Evolutionary conservation across 2,113 vertebrate genomes (phyloP).

Genomic region (Pycnonotus jocosus): DNA sequence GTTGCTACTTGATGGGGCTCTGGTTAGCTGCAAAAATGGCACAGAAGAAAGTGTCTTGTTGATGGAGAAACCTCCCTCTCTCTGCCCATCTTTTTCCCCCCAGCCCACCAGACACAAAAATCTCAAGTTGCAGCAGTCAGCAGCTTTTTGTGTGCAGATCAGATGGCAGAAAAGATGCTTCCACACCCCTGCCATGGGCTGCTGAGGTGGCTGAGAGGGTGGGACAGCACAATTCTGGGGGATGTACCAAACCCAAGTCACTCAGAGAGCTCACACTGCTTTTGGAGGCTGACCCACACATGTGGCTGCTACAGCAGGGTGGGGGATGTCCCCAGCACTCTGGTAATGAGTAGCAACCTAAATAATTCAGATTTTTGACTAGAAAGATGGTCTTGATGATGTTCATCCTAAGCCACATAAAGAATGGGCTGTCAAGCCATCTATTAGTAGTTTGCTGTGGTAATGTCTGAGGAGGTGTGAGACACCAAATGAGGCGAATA

Average conservation of each 20-base stretch:
- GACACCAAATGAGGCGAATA: background rate
- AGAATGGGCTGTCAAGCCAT: background rate
- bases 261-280: background rate
- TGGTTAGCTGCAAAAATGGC: background rate
- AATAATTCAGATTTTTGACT: background rate
- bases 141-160: background rate
- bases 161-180: background rate
- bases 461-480: background rate
- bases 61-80: background rate
- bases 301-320: accelerated
- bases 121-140: background rate
- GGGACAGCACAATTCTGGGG: accelerated
- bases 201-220: accelerated
- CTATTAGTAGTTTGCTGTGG: background rate
- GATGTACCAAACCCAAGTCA: background rate
- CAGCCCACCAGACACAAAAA: background rate
- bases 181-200: background rate
- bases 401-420: background rate
- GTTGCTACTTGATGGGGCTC: background rate
- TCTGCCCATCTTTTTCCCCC: background rate
- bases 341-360: background rate
- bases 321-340: background rate
- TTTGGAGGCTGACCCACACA: background rate
- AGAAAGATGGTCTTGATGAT: background rate
- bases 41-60: background rate